Conservation (phyloP, 2,113 vertebrate genomes). For the Cyprinodon variegatus region DNA sequence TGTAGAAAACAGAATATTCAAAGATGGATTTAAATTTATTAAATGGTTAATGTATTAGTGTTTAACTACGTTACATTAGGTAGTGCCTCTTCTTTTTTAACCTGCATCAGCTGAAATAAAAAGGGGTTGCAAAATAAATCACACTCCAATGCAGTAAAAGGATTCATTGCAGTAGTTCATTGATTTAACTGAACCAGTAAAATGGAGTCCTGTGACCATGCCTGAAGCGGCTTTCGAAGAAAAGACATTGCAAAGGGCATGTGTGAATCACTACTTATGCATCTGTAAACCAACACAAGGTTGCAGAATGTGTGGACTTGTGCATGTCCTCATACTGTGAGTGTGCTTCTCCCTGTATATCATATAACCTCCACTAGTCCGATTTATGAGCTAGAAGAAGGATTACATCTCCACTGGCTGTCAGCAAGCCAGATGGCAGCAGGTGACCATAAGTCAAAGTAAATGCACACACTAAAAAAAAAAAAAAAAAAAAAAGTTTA, state of each 20-base stretch:
- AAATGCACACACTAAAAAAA: conserved; percentile 66
- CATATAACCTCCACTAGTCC: conserved; percentile 67
- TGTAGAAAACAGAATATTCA: background rate
- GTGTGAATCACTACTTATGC: conserved; percentile 6
- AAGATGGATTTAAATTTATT: background rate
- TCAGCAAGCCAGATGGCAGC: conserved; percentile 80
- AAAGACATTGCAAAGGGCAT: conserved; percentile 10
- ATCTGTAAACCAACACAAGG: conserved; percentile 30
- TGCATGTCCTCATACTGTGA: conserved; percentile 19
- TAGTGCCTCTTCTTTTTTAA: background rate
- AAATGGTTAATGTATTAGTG: background rate
- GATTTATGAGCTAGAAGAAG: conserved; percentile 79
- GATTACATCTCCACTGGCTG: conserved; percentile 83
- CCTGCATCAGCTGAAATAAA: background rate
- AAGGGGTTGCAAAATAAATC: background rate
- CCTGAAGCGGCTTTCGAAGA: background rate
- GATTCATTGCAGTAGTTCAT: background rate
- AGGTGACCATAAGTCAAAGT: conserved; percentile 84
- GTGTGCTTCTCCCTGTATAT: conserved; percentile 73
- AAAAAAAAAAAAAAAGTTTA: conserved; percentile 75
- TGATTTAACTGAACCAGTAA: background rate
- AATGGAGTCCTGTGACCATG: background rate
- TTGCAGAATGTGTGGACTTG: conserved; percentile 10
- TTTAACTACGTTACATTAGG: background rate
- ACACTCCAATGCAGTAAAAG: background rate